phyloP scores from a whole-genome alignment of 2,888 invertebrate species.

The Drosophila mettleri region DNA sequence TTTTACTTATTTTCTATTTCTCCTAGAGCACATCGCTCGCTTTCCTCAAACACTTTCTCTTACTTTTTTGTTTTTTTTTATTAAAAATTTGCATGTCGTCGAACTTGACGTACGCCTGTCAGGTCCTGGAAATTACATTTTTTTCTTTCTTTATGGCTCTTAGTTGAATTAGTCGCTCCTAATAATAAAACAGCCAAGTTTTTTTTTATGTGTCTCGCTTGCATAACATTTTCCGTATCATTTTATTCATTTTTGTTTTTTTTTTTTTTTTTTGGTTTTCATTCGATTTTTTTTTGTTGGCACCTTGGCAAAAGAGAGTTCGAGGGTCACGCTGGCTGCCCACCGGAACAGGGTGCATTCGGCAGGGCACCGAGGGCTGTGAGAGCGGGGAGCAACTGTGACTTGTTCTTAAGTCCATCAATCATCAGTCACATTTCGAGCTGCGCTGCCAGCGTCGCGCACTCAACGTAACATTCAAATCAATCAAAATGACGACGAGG shows the following conservation, averaged over 20 bases:
- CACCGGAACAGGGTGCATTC: constrained; percentile 30
- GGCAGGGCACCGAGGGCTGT: constrained; percentile 8
- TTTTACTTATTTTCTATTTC: background rate
- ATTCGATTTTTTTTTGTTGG: constrained; percentile 19
- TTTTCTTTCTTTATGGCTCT: constrained; percentile 25
- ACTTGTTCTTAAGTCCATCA: constrained; percentile 70
- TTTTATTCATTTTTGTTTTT: constrained; percentile 14
- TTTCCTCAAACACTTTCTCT: background rate
- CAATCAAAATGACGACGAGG: constrained; percentile 71
- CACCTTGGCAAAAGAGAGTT: constrained; percentile 42
- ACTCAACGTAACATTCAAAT: constrained; percentile 83
- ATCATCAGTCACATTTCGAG: constrained; percentile 74
- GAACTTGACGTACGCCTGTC: constrained; percentile 79
- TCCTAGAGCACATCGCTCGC: background rate
- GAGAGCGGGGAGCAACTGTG: constrained; percentile 27
- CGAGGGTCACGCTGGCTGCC: constrained; percentile 53
- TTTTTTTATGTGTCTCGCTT: constrained; percentile 40
- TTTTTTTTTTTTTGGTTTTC: too few relatives aligned
- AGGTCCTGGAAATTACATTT: constrained; percentile 73
- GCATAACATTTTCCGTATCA: constrained; percentile 41
- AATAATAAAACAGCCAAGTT: constrained; percentile 38
- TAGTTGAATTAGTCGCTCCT: constrained; percentile 39
- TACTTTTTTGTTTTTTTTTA: background rate
- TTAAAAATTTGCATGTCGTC: constrained; percentile 78
- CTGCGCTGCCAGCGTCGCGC: constrained; percentile 58